These are phyloP conservation scores for Acrossocheilus wenchowensis DNA, from an alignment of 2,797 vertebrate genomes.

Conservation along the genomic window DNA sequence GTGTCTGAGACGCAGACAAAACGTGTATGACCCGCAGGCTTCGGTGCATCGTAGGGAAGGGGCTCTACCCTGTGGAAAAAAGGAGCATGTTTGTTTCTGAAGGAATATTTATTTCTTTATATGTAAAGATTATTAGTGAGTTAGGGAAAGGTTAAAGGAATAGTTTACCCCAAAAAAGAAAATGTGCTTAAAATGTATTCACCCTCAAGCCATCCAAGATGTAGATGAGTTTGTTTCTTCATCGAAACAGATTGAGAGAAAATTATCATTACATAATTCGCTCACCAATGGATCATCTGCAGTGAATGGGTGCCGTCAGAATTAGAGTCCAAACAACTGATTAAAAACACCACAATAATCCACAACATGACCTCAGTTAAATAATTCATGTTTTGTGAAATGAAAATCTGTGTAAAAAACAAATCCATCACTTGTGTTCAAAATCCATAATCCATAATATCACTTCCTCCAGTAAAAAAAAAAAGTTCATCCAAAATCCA, in stretches of 20 bases:
- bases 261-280: background rate
- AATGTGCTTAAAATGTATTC: background rate
- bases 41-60: constrained; percentile 88
- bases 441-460: background rate
- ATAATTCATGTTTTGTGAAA: background rate
- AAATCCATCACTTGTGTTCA: background rate
- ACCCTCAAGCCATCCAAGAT: background rate
- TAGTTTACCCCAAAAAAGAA: background rate
- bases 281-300: background rate
- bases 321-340: background rate
- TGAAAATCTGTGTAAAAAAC: background rate
- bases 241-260: background rate
- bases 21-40: constrained; percentile 88
- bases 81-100: background rate
- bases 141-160: background rate
- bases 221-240: background rate
- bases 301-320: background rate
- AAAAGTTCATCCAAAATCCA: background rate
- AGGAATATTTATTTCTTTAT: background rate
- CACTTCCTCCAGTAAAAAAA: background rate
- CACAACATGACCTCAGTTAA: background rate
- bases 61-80: constrained; percentile 68
- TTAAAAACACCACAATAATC: background rate
- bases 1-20: constrained; percentile 92
- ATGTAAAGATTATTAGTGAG: background rate